Percentiles rank a stretch among this genome's conserved stretches.
phyloP scores from a whole-genome alignment of 2,797 vertebrate genomes.

The Meda fulgida region DNA sequence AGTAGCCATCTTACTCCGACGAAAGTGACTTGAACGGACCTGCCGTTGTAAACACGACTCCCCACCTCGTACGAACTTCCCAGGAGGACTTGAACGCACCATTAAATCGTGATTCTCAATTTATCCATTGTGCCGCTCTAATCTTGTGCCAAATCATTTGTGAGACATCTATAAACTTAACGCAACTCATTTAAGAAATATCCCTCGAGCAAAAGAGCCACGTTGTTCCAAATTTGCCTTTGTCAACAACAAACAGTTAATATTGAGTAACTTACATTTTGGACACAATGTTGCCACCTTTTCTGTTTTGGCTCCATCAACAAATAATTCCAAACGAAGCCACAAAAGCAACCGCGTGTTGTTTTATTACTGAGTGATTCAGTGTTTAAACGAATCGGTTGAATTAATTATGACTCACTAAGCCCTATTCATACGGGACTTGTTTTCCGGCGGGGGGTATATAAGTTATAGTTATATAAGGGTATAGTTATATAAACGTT shows the following conservation, averaged over 20 bases:
- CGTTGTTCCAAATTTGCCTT: background rate
- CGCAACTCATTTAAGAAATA: background rate
- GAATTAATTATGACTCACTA: background rate
- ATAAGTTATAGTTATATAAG: no score
- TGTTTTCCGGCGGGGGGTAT: no score
- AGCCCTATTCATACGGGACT: no score
- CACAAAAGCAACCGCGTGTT: no score
- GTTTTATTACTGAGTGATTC: background rate
- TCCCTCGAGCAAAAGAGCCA: background rate
- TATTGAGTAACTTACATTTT: background rate
- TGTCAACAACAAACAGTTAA: background rate
- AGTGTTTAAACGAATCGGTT: background rate
- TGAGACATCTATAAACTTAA: no score
- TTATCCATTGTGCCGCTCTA: background rate
- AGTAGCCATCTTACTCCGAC: no score
- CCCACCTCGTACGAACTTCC: no score
- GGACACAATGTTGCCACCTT: background rate
- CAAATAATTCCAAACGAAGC: background rate
- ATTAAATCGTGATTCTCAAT: background rate
- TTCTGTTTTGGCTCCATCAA: background rate
- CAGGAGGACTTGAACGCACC: no score
- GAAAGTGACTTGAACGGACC: no score
- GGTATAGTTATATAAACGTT: no score
- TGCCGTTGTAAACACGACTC: no score
- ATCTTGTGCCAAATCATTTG: background rate